These are phyloP conservation scores for Holacanthella duospinosa DNA, from an alignment of 2,888 invertebrate species.

Conservation along the genomic window DNA sequence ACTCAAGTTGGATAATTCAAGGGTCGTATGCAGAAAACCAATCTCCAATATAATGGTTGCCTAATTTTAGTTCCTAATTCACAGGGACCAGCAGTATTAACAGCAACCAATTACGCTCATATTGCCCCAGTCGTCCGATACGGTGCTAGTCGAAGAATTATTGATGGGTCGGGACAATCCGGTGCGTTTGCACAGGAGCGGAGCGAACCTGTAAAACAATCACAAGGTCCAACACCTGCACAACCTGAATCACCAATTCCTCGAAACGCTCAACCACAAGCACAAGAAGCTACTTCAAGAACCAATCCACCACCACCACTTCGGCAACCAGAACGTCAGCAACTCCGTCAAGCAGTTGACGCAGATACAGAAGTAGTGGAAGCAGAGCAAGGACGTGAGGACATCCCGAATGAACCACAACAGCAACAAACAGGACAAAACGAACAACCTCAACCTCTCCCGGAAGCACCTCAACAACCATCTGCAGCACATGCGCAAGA, in stretches of 20 bases:
- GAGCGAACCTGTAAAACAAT: conserved; percentile 23
- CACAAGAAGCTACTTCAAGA: conserved; percentile 15
- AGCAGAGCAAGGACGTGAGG: not conserved
- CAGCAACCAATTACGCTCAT: conserved; percentile 38
- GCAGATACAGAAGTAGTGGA: conserved; percentile 25
- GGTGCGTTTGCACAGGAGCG: too few species aligned
- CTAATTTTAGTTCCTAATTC: too few species aligned
- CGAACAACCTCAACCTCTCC: conserved; percentile 24
- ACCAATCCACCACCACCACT: conserved; percentile 21
- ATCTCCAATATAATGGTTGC: too few species aligned
- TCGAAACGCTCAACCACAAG: conserved; percentile 16
- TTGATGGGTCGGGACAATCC: conserved; percentile 27
- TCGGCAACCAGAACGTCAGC: conserved; percentile 22
- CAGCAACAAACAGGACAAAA: conserved; percentile 15
- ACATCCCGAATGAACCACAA: conserved; percentile 7
- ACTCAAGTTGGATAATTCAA: too few species aligned
- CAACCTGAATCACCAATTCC: conserved; percentile 19
- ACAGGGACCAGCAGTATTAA: conserved; percentile 43
- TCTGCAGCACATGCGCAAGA: conserved; percentile 38
- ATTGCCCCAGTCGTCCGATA: conserved; percentile 36
- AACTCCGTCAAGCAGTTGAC: conserved; percentile 10
- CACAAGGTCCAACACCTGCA: conserved; percentile 12
- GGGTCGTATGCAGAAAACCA: too few species aligned
- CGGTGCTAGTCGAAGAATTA: conserved; percentile 32
- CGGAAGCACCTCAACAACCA: conserved; percentile 35